Conservation (phyloP, 2,113 vertebrate genomes). For the Ibidorhyncha struthersii region DNA sequence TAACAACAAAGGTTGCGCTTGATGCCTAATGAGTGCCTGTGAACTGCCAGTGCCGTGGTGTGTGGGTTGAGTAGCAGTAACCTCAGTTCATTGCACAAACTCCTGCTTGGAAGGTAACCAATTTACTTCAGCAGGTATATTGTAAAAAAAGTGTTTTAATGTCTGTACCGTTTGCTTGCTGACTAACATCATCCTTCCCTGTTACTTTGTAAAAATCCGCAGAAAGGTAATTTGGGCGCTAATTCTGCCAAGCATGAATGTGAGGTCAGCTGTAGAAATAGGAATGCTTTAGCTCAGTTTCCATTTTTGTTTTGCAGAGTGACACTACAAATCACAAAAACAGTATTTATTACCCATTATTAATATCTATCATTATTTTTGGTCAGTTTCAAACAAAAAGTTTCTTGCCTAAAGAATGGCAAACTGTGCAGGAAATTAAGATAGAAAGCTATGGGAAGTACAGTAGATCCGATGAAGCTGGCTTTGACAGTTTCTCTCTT, state of each 20-base stretch:
- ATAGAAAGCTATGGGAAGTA: background rate
- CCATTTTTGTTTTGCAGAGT: background rate
- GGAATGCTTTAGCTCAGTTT: background rate
- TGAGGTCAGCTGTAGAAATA: background rate
- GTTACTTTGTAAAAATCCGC: background rate
- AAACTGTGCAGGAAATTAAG: background rate
- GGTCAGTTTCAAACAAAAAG: background rate
- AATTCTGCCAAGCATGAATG: background rate
- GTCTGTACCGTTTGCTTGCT: background rate
- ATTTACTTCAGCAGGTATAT: accelerated
- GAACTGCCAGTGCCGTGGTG: accelerated
- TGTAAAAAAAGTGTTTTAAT: background rate
- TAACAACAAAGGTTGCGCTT: accelerated
- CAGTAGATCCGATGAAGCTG: no score
- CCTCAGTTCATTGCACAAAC: accelerated
- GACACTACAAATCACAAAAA: background rate
- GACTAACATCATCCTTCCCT: background rate
- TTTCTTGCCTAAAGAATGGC: background rate
- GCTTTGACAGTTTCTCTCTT: background rate
- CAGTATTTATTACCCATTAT: background rate
- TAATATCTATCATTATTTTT: background rate
- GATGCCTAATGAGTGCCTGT: background rate
- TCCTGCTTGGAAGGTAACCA: background rate
- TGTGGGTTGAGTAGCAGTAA: accelerated
- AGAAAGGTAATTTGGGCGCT: background rate